Percentiles rank a stretch among this genome's conserved stretches.
Conservation (phyloP, 2,113 vertebrate species). For the Pelmatolapia mariae region DNA sequence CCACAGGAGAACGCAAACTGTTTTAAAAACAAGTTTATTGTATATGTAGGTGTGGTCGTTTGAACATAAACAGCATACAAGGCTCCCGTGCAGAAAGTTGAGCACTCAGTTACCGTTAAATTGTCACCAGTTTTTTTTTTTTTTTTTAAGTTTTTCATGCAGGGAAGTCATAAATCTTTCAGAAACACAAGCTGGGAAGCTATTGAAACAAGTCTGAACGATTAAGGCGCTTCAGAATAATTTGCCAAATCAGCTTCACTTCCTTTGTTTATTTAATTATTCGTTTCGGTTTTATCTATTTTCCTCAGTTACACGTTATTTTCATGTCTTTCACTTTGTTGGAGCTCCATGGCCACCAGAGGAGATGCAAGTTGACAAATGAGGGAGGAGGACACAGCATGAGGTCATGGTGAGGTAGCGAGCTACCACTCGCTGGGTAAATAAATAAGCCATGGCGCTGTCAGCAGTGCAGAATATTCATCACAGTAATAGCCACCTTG, state of each 20-base stretch:
- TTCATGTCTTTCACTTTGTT: conserved; percentile 15
- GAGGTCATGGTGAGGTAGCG: conserved; percentile 64
- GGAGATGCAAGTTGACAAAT: conserved; percentile 58
- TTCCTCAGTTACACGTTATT: conserved; percentile 4
- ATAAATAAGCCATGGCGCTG: conserved; percentile 72
- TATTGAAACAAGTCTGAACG: background rate
- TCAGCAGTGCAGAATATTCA: conserved; percentile 68
- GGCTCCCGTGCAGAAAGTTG: background rate
- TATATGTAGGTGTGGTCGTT: background rate
- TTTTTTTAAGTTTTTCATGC: background rate
- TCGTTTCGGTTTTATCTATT: background rate
- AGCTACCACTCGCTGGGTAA: conserved; percentile 66
- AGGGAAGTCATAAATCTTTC: conserved; percentile 9
- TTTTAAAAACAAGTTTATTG: background rate
- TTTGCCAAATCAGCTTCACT: conserved; percentile 26
- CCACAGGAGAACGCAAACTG: background rate
- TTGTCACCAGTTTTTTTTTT: background rate
- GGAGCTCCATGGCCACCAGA: conserved; percentile 28
- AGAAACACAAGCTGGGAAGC: background rate
- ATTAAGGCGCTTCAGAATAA: background rate
- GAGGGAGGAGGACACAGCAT: conserved; percentile 62
- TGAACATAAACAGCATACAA: background rate
- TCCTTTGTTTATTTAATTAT: conserved; percentile 10
- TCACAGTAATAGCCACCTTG: conserved; percentile 77
- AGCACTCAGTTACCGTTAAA: background rate